Conservation (phyloP, 1,140 invertebrate species). For the Oppia nitens region DNA sequence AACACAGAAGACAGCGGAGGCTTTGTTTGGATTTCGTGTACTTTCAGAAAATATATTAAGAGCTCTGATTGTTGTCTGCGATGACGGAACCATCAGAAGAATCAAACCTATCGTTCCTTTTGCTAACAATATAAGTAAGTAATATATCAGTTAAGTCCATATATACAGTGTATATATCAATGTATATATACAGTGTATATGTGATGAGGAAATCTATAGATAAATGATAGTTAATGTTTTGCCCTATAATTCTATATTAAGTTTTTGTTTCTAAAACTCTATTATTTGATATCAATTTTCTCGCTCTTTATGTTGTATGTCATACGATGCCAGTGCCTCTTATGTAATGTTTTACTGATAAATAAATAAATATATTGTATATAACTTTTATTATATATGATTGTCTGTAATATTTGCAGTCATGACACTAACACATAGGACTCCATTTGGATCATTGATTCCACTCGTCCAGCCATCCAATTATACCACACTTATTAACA, state of each 20-base stretch:
- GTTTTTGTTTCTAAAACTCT: too few species aligned
- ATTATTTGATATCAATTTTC: too few species aligned
- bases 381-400: neutral
- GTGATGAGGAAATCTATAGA: neutral
- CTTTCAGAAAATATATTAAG: conserved; percentile 6
- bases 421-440: neutral
- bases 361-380: neutral
- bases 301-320: too few species aligned
- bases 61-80: conserved; percentile 10
- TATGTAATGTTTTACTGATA: too few species aligned
- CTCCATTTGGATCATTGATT: neutral
- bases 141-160: neutral
- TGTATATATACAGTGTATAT: neutral
- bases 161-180: too few species aligned
- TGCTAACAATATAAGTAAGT: conserved; percentile 9
- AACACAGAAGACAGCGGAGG: conserved; percentile 3
- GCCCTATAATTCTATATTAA: too few species aligned
- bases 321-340: too few species aligned
- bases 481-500: neutral
- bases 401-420: neutral
- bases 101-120: conserved; percentile 6
- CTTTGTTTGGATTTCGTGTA: conserved; percentile 3
- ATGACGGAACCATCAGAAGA: conserved; percentile 9
- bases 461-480: neutral
- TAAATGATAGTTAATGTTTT: neutral